phyloP scores from a whole-genome alignment of 1,140 invertebrate genomes.

The Metopolophium dirhodum region DNA sequence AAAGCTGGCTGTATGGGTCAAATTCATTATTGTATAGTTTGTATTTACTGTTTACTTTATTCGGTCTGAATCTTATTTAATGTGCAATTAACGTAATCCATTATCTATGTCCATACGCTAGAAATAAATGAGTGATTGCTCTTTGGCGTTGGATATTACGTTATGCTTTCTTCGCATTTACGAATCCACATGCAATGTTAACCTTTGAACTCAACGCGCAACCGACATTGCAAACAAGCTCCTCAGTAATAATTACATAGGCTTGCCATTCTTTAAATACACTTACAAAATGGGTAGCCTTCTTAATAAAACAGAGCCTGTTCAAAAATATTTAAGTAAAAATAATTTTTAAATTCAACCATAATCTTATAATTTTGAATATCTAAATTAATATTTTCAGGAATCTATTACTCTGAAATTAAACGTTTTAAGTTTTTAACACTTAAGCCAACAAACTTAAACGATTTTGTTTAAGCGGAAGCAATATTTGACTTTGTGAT shows the following conservation, averaged over 20 bases:
- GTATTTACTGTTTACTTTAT: slow-evolving; percentile 36
- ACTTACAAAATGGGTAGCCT: background rate
- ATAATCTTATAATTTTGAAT: background rate
- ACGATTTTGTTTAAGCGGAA: background rate
- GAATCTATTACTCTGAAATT: background rate
- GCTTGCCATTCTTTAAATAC: background rate
- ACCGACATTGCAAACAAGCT: slow-evolving; percentile 30
- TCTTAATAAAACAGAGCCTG: background rate
- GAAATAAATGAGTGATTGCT: slow-evolving; percentile 44
- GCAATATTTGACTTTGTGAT: background rate
- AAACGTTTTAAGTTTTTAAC: background rate
- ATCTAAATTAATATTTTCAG: background rate
- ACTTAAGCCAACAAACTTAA: background rate
- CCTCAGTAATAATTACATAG: slow-evolving; percentile 34
- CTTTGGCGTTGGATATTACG: slow-evolving; percentile 28
- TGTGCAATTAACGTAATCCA: slow-evolving; percentile 14
- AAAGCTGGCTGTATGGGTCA: slow-evolving; percentile 19
- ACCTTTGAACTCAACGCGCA: slow-evolving; percentile 49
- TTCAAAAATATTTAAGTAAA: background rate
- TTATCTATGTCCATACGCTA: slow-evolving; percentile 35
- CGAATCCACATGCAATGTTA: slow-evolving; percentile 53
- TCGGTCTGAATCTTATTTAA: slow-evolving; percentile 11
- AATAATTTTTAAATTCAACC: background rate
- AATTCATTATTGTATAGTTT: slow-evolving; percentile 26
- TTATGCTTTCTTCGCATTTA: slow-evolving; percentile 55